phyloP scores from a whole-genome alignment of 1,140 invertebrate species.

The Tribolium castaneum region DNA sequence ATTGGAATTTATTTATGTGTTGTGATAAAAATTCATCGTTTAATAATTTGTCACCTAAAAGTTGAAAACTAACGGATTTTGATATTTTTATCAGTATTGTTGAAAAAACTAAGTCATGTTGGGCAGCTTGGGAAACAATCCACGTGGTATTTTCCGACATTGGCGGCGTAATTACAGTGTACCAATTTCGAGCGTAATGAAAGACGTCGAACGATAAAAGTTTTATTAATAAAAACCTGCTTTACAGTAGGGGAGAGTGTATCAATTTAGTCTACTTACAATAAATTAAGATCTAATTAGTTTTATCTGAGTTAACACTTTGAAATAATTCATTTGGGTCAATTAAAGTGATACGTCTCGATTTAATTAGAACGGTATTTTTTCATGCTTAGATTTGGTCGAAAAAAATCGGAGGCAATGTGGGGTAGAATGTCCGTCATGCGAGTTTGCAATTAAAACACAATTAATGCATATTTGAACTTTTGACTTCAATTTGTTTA shows the following conservation, averaged over 20 bases:
- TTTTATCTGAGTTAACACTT: neutral
- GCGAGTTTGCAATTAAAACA: conserved; percentile 18
- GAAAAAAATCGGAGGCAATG: neutral
- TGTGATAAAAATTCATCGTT: no score
- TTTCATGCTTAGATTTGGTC: neutral
- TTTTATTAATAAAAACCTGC: neutral
- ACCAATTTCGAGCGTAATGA: no score
- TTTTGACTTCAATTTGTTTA: conserved; percentile 6
- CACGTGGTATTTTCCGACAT: no score
- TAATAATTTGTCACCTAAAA: no score
- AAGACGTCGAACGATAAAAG: no score
- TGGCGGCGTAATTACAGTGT: no score
- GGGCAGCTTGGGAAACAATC: no score
- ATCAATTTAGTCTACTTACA: neutral
- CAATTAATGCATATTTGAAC: conserved; percentile 14
- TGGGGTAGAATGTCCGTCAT: neutral
- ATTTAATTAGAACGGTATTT: neutral
- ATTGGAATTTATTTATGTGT: no score
- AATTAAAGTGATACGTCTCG: neutral
- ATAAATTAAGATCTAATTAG: neutral
- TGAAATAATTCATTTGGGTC: neutral
- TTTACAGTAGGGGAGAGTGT: neutral
- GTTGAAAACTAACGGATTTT: no score
- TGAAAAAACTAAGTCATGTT: no score
- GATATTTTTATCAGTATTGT: no score